A percentile compares a stretch with the other conserved stretches of the same genome.
Conservation (phyloP, 2,888 invertebrate species). For the Drosophila ustulata region DNA sequence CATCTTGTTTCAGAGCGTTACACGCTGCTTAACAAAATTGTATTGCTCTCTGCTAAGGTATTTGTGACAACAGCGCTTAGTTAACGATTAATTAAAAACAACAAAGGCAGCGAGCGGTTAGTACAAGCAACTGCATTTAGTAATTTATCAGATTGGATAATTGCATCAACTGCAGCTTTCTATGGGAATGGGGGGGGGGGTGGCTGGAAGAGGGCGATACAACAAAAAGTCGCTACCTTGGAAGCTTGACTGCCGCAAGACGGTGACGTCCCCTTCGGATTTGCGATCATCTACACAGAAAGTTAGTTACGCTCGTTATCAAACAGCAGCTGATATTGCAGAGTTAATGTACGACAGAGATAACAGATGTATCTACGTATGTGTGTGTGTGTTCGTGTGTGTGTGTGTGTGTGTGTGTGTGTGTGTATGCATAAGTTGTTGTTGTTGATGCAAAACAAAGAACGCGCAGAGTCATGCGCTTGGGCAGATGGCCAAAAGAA, state of each 20-base stretch:
- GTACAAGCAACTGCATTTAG: constrained; percentile 28
- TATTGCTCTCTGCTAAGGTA: neutral
- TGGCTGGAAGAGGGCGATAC: neutral
- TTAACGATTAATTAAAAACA: constrained; percentile 39
- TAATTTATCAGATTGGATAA: constrained; percentile 19
- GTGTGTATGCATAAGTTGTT: constrained; percentile 27
- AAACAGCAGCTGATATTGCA: constrained; percentile 27
- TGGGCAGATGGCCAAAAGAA: constrained; percentile 66
- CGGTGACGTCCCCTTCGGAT: constrained; percentile 83
- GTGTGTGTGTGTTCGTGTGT: neutral
- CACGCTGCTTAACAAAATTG: neutral
- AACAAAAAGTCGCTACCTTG: constrained; percentile 77
- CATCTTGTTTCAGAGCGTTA: neutral
- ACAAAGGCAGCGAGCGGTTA: constrained; percentile 22
- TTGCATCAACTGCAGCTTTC: constrained; percentile 7
- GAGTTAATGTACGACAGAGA: constrained; percentile 17
- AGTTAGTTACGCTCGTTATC: constrained; percentile 59
- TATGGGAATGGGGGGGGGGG: neutral
- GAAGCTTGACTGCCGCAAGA: constrained; percentile 83
- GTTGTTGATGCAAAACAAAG: constrained; percentile 70
- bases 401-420: neutral
- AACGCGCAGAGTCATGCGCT: constrained; percentile 71
- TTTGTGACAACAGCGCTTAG: neutral
- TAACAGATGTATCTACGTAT: neutral
- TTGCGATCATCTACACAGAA: constrained; percentile 83